Base-by-base conservation (phyloP, 2,888 invertebrate species). In the Raillietiella orientalis region DNA sequence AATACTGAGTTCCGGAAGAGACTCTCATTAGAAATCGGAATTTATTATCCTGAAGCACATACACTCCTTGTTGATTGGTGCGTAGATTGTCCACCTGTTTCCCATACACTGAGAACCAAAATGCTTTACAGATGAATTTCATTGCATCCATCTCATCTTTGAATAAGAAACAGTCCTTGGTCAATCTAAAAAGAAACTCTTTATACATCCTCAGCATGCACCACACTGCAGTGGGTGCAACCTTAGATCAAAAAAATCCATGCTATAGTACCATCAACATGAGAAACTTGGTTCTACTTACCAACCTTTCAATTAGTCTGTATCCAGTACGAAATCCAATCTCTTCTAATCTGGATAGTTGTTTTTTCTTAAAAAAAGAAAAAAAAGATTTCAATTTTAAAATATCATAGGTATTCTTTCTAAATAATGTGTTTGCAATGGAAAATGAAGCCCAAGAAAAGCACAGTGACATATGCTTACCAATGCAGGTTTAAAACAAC, bases 51-150 rank as follows among this genome's bases (percentile, higher is more conserved):
- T 90, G 84, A 12, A 96, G 53, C 6, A 96, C 90, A 52, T 93
- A 96, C 26, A 90, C 77, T 6, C 93, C 93, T 50, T 90, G 72
- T 46, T 96, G 90, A 48, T 96, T 96, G 14, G 96, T 96, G 34
- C 82, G 52, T 14, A 96, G 53, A 46, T 93, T 93, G 43, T 96
- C 93, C 28, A 96, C 82, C 52, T 90, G 93, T 45, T 93, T 96
- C 40, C 84, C 87, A 45, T 84, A 93, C 17, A 93, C 62, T 20
- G 74, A 65, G n/a, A 71, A 69, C 96, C 96, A 96, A 43, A 93
- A 87, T 42, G 96, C 96, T 28, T 93, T 96, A 44, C 96, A 96
- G 28, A 96, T 74, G 39, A 90, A 93, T 47, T 96, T 96, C 58
- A 96, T 75, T 16, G 75, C 77, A 39, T 96, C 93, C 28, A 96